Base-by-base conservation (phyloP, 23 tunicate species). In the Halocynthia roretzi region DNA sequence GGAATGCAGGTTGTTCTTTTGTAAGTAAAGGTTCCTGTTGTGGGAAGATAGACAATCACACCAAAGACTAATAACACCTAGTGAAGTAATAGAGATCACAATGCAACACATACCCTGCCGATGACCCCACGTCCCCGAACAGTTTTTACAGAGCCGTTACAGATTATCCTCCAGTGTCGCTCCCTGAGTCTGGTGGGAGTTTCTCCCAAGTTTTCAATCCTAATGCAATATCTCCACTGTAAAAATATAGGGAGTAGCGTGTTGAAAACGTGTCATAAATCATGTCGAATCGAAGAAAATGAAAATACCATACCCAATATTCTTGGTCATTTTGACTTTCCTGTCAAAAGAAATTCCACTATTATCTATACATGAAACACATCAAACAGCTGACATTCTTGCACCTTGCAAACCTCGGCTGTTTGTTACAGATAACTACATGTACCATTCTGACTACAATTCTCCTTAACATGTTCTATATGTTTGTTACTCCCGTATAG, bases 61-160 rank as follows among this genome's bases (percentile, higher is more conserved):
- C 62, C 11, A 10, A 15, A 5, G 21, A 22, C 14, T 68, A 68
- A 68, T 11, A n/a, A 1, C 1, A 15, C 18, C 72, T 22, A 15
- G 14, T 18, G 4, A 1, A n/a, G 12, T 68, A 68, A 15, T 2
- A 11, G 2, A 68, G 14, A 1, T 68, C 1, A 15, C 5, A 71
- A 44, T 40, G 76, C 23, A 12, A 53, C 70, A 67, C 77, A 56
- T 78, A 84, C 89, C 71, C 83, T 84, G 76, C 96, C 96, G 65
- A 89, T 76, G 6, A 92, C 91, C 14, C 98, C 98, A 60, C 91
- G 78, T 6, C 92, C 98, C 65, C 87, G 72, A 12, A 84, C 80
- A 50, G 98, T 86, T 78, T 83, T 82, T 0, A 92, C 98, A 56
- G 98, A 86, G 54, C 98, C 98, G 67, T 92, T 92, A 70, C 87